Conservation (phyloP, 2,888 invertebrate species). For the Agrotis ipsilon region DNA sequence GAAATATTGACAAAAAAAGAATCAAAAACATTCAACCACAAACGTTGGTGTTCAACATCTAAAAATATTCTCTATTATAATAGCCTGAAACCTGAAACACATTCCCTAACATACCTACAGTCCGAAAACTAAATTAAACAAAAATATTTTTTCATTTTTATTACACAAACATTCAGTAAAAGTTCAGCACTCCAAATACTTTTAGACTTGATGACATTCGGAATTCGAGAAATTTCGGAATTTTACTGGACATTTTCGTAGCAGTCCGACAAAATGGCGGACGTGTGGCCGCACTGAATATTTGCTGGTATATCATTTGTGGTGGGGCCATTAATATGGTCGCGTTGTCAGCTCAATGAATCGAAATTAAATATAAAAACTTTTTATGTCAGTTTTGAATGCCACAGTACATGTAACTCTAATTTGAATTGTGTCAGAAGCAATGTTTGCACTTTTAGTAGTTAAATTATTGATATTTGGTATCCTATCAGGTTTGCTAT, state of each 20-base stretch:
- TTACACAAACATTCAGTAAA: slow-evolving; percentile 22
- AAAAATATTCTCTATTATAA: slow-evolving; percentile 10
- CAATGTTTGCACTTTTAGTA: no score
- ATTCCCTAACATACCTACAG: neutral
- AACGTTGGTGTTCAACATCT: neutral
- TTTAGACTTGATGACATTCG: slow-evolving; percentile 27
- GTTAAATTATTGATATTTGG: no score
- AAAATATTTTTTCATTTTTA: slow-evolving; percentile 20
- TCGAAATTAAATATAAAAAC: slow-evolving; percentile 67
- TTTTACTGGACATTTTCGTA: slow-evolving; percentile 12
- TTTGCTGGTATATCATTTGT: slow-evolving; percentile 64
- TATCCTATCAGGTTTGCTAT: no score
- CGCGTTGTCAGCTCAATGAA: slow-evolving; percentile 67
- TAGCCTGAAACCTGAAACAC: slow-evolving; percentile 10
- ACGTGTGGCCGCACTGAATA: slow-evolving; percentile 44
- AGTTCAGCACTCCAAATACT: slow-evolving; percentile 12
- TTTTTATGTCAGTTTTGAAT: slow-evolving; percentile 26
- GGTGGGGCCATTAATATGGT: slow-evolving; percentile 63
- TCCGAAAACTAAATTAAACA: slow-evolving; percentile 25
- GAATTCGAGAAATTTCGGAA: slow-evolving; percentile 34
- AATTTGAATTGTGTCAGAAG: slow-evolving; percentile 26
- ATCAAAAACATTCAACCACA: slow-evolving; percentile 1
- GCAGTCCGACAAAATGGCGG: slow-evolving; percentile 4
- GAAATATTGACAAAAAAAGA: neutral
- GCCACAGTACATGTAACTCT: slow-evolving; percentile 12